Percentiles rank a stretch among this genome's conserved stretches.
These are phyloP conservation scores for Mormyrops attenuatus DNA, from an alignment of 2,797 vertebrate species.

Conservation along the genomic window DNA sequence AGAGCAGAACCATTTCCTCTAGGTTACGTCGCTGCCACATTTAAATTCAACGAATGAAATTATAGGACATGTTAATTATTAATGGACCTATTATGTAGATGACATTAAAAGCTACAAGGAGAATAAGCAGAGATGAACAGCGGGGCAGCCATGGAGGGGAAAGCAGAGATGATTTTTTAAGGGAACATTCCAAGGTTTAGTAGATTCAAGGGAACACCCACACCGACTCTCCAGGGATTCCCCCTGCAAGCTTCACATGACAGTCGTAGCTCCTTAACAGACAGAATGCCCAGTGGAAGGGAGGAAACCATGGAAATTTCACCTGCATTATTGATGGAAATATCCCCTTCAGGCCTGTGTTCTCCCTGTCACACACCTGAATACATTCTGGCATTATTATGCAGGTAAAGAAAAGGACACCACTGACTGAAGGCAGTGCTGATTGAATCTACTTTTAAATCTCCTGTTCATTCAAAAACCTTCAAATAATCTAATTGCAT, in stretches of 20 bases:
- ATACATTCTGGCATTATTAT: neutral
- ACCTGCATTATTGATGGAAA: neutral
- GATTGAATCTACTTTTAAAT: constrained; percentile 11
- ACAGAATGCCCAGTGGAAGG: neutral
- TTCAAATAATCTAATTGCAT: neutral
- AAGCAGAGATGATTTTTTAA: neutral
- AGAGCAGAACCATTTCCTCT: neutral
- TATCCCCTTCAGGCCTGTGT: constrained; percentile 10
- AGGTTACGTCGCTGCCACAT: neutral
- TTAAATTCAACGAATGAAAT: constrained; percentile 19
- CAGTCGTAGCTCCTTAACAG: neutral
- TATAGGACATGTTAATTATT: constrained; percentile 40
- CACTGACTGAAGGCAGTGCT: constrained; percentile 33
- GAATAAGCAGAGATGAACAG: constrained; percentile 23
- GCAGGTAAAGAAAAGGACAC: constrained; percentile 27
- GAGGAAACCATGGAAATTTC: neutral
- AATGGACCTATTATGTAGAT: constrained; percentile 40
- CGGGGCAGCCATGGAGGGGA: neutral
- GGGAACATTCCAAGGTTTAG: neutral
- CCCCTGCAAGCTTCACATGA: neutral
- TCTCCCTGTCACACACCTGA: constrained; percentile 14
- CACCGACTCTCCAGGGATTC: neutral
- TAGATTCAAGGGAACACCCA: neutral
- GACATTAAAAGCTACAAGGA: constrained; percentile 25
- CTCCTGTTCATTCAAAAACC: neutral